Conservation (phyloP, 2,113 vertebrate species). For the Gallinago undulata region DNA sequence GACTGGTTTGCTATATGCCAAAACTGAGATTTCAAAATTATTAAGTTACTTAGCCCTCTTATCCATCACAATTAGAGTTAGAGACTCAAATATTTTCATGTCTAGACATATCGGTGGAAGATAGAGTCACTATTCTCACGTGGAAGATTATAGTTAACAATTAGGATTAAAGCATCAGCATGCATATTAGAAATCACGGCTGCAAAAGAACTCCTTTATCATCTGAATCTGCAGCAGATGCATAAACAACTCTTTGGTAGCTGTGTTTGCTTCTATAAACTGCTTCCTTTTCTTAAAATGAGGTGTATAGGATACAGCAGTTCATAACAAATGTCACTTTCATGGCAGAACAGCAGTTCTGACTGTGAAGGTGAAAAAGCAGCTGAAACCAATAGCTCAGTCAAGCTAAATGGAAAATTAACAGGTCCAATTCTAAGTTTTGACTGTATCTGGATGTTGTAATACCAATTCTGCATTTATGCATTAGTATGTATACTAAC, state of each 20-base stretch:
- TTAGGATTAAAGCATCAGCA: not conserved
- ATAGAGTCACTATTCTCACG: not conserved
- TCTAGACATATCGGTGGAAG: slow-evolving; percentile 25
- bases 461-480: not conserved
- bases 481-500: not conserved
- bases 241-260: not conserved
- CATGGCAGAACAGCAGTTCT: not conserved
- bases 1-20: not conserved
- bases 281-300: not conserved
- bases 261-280: not conserved
- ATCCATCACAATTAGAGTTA: not conserved
- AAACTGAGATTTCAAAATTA: not conserved
- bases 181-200: not conserved
- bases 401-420: not conserved
- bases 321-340: not conserved
- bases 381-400: not conserved
- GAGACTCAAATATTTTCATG: not conserved
- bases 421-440: not conserved
- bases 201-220: not conserved
- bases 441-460: not conserved
- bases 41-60: not conserved
- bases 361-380: not conserved
- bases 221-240: not conserved
- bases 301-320: rapidly evolving
- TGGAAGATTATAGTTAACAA: slow-evolving; percentile 26